Base-by-base conservation (phyloP, 2,113 vertebrate species). In the Platycercus adscitus region DNA sequence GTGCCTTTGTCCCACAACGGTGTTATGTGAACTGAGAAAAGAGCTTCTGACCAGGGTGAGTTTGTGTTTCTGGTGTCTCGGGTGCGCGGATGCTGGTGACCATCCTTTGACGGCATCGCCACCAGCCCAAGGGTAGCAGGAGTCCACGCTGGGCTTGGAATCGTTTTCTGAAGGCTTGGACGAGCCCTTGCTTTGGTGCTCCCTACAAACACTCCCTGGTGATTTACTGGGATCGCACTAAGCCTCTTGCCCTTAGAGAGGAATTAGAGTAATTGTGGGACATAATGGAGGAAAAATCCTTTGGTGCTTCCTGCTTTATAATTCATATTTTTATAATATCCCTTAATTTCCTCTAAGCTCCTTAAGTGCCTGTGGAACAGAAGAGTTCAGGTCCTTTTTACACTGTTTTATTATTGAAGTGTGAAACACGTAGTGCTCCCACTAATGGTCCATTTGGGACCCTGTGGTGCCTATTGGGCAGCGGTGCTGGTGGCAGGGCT, bases 61-160 rank as follows among this genome's bases (percentile, higher is more conserved):
- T 7, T 1, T 15, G 44, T 25, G 17, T 15, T 16, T 4, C 33
- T 7, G 66, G 20, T 24, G 43, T 4, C 16, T 3, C 16, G 2
- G 26, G 26, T 7, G 52, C 2, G 10, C n/a, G 7, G n/a, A 3
- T 3, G 39, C 73, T 24, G 1, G 28, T 10, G 50, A 35, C 1
- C 31, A 2, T 7, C 41, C 33, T 28, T 20, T 4, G 43, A 13
- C 0, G 4, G 35, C 24, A 35, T 20, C 3, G 16, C 39, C 1
- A 0, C 26, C 17, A 2, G 25, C 11, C 35, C 35, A 6, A 6
- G 47, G 80, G 28, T 24, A 31, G 13, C 0, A 2, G 56, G 18
- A 28, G 24, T 11, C 24, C 3, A 0, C 0, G 0, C 31, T 2
- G 3, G 31, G 21, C 33, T 39, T 20, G 50, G 44, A 1, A 33